These are phyloP conservation scores for Halocynthia aurantium DNA, from an alignment of 23 tunicate genomes.

Conservation along the genomic window DNA sequence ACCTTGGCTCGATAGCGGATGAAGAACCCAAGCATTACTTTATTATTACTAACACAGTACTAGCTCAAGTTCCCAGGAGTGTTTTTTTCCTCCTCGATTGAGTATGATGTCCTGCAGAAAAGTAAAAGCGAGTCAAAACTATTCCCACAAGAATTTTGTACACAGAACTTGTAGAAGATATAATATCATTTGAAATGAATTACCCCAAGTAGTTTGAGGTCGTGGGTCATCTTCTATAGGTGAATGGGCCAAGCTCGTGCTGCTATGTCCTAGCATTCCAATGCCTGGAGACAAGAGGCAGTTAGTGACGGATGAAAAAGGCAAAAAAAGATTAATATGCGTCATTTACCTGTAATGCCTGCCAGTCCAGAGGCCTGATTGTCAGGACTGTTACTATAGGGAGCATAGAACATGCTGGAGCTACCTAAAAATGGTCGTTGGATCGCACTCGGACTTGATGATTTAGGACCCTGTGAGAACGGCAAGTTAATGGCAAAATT, in stretches of 20 bases:
- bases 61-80: no score
- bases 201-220: background rate
- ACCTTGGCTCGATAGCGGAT: no score
- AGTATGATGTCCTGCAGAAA: no score
- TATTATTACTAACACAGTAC: no score
- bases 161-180: no score
- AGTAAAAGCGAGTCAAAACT: no score
- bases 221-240: slow-evolving; percentile 9
- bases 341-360: slow-evolving; percentile 47
- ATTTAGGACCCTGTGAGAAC: slow-evolving; percentile 30
- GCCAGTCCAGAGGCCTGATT: slow-evolving; percentile 50
- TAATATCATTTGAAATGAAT: background rate
- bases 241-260: background rate
- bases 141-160: no score
- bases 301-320: no score
- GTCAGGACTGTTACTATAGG: slow-evolving; percentile 57
- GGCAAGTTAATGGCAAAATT: slow-evolving; percentile 49
- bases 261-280: slow-evolving; percentile 17
- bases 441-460: slow-evolving; percentile 53
- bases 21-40: no score
- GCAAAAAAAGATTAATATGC: no score
- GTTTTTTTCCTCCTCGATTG: no score
- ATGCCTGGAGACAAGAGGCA: background rate
- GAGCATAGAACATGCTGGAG: slow-evolving; percentile 2
- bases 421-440: background rate